phyloP scores from a whole-genome alignment of 2,797 vertebrate genomes.

The Anabas testudineus region DNA sequence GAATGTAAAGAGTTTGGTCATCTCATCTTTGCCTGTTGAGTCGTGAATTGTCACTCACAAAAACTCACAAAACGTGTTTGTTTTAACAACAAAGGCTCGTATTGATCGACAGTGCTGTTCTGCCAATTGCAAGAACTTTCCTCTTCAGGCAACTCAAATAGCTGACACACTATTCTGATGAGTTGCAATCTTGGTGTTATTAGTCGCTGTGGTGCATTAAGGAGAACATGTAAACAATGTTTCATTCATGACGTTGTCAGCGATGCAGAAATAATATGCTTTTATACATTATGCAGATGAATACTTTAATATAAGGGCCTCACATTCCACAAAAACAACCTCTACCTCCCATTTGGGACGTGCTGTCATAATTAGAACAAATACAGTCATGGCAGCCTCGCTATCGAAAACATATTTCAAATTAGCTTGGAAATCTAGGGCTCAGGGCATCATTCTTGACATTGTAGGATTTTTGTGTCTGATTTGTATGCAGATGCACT shows the following conservation, averaged over 20 bases:
- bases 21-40: constrained; percentile 18
- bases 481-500: constrained; percentile 57
- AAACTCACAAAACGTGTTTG: constrained; percentile 32
- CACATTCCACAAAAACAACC: constrained; percentile 25
- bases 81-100: constrained; percentile 33
- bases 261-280: constrained; percentile 24
- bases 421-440: constrained; percentile 41
- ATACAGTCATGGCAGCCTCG: constrained; percentile 8
- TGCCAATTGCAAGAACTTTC: constrained; percentile 17
- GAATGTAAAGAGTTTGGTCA: background rate
- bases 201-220: constrained; percentile 12
- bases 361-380: constrained; percentile 43
- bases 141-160: constrained; percentile 7
- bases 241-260: constrained; percentile 14
- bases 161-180: constrained; percentile 14
- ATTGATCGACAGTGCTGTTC: constrained; percentile 46
- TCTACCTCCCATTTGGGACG: constrained; percentile 19
- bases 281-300: constrained; percentile 39
- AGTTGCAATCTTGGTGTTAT: constrained; percentile 19
- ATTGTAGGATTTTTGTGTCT: constrained; percentile 41
- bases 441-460: constrained; percentile 48
- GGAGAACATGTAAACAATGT: constrained; percentile 39
- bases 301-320: constrained; percentile 36
- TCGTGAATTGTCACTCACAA: constrained; percentile 34
- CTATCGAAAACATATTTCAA: constrained; percentile 37